Base-by-base conservation (phyloP, 2,797 vertebrate species). In the Vireo griseus region DNA sequence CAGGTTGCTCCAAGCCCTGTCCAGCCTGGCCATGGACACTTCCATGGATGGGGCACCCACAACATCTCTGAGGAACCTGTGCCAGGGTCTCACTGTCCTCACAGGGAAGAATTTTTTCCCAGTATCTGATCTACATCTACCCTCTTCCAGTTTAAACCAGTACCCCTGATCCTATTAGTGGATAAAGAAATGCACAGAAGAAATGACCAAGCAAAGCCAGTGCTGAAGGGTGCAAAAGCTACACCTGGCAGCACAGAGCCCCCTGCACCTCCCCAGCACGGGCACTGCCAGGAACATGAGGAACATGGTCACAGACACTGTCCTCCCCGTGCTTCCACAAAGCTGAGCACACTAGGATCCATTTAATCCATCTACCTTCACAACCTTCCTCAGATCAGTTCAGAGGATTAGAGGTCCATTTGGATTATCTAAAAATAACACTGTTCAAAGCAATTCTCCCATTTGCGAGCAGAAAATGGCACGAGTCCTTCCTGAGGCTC, bases 381-480 rank as follows among this genome's bases (percentile, higher is more conserved):
- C 75, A 94, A 86, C 51, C 76, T 87, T 57, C 50, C 76, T 62
- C 86, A 89, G 78, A 88, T 89, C 72, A 67, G 50, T 42, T 79
- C 59, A 62, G 79, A 72, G 73, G 72, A 96, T 94, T 88, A 97
- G 86, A 95, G 72, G 72, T 81, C 61, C 48, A 2, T 73, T 35
- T 86, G 68, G 95, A 92, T 72, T 88, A 85, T 75, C 95, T 89
- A 89, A 95, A 95, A 92, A 96, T 82, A 97, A 73, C 37, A 71
- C 50, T 3, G 2, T 48, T 87, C 47, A 61, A 73, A 82, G 51
- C 68, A 80, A 80, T 91, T 96, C 66, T 88, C 75, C 75, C 24
- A 29, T 65, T 83, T 76, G 48, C 0, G 3, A 72, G 65, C 1
- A 58, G 50, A 19, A 71, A 61, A 57, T 3, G 3, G 37, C 52